Evolutionary conservation across 2,888 invertebrate genomes (phyloP).

Genomic region (Amphimallon solstitiale): DNA sequence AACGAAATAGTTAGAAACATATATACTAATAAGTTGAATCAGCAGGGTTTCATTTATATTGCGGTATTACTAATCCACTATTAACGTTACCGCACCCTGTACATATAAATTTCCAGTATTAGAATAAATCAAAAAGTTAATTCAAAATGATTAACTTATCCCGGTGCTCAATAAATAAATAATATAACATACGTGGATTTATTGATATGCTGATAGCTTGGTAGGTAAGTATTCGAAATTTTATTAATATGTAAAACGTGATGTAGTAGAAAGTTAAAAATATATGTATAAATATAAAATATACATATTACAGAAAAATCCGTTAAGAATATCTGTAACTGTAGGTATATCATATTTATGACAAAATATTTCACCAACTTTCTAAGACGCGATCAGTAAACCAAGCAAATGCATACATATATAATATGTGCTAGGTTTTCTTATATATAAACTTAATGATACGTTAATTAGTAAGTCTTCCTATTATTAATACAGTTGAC

Average conservation of each 20-base stretch:
- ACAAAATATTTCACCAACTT: constrained; percentile 18
- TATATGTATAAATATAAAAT: neutral
- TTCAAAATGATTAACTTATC: too few relatives aligned
- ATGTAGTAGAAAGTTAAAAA: constrained; percentile 7
- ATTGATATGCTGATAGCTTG: too few relatives aligned
- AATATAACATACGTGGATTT: too few relatives aligned
- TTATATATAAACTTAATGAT: constrained; percentile 18
- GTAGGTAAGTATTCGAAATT: too few relatives aligned
- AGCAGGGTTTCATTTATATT: too few relatives aligned
- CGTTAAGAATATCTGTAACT: constrained; percentile 4
- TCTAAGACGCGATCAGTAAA: constrained; percentile 6
- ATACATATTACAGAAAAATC: neutral
- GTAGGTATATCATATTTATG: constrained; percentile 5
- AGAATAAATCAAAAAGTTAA: neutral
- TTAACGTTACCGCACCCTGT: too few relatives aligned
- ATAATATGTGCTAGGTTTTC: neutral
- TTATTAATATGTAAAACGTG: too few relatives aligned
- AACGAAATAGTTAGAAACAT: too few relatives aligned
- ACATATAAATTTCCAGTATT: too few relatives aligned
- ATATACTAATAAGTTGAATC: too few relatives aligned
- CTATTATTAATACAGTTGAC: constrained; percentile 17
- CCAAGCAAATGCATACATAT: neutral
- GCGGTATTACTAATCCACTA: too few relatives aligned
- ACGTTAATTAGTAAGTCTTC: constrained; percentile 16
- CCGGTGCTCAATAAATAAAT: too few relatives aligned